These are phyloP conservation scores for Sarotherodon lohbergeri DNA, from an alignment of 2,113 vertebrate species.

Conservation along the genomic window DNA sequence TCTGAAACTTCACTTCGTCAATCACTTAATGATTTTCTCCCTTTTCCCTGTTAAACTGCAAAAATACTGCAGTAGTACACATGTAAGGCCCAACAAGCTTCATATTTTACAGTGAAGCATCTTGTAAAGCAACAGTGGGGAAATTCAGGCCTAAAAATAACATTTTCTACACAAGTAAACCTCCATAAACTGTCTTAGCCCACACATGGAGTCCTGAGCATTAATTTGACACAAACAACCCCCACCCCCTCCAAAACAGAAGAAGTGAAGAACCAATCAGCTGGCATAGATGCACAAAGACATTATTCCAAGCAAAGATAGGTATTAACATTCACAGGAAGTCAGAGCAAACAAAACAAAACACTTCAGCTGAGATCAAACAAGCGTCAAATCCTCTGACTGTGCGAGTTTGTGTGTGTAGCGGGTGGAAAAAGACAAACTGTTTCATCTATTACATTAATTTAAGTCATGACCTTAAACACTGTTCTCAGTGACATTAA, in stretches of 20 bases:
- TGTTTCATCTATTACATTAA: not conserved
- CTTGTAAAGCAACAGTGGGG: not conserved
- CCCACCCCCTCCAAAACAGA: not conserved
- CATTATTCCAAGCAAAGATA: not conserved
- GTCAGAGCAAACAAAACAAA: not conserved
- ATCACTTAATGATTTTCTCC: not conserved
- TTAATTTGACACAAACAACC: not conserved
- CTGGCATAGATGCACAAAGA: not conserved
- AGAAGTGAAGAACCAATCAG: not conserved
- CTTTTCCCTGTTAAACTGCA: not conserved
- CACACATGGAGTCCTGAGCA: not conserved
- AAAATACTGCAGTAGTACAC: not conserved
- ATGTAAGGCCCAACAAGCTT: not conserved
- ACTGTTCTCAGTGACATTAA: not conserved
- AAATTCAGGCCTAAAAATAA: not conserved
- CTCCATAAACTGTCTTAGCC: not conserved
- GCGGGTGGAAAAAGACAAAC: not conserved
- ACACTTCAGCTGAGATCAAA: not conserved
- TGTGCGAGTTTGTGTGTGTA: not conserved
- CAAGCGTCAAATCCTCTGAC: not conserved
- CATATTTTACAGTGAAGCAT: not conserved
- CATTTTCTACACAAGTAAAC: not conserved
- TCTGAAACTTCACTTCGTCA: not conserved
- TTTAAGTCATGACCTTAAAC: not conserved
- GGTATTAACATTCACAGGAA: not conserved